A percentile compares a stretch with the other conserved stretches of the same genome.
phyloP scores from a whole-genome alignment of 2,888 invertebrate species.

The Patella caerulea region DNA sequence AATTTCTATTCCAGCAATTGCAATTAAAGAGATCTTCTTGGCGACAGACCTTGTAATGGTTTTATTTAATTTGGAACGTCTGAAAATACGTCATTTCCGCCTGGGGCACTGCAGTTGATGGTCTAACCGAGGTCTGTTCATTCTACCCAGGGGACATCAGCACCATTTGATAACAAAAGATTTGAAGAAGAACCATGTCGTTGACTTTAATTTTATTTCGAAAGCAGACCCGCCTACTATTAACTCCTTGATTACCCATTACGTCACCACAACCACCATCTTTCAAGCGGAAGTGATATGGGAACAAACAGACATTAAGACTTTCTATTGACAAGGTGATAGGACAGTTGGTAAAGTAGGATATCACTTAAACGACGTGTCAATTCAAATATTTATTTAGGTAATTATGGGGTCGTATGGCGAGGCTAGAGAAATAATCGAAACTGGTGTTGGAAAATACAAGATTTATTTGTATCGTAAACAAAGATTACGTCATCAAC shows the following conservation, averaged over 20 bases:
- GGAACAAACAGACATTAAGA: constrained; percentile 6
- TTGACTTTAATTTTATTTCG: constrained; percentile 3
- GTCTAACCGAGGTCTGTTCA: neutral
- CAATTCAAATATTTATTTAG: constrained; percentile 10
- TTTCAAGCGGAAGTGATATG: constrained; percentile 9
- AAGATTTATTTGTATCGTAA: neutral
- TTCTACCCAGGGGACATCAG: constrained; percentile 5
- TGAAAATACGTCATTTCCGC: neutral
- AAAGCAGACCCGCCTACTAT: neutral
- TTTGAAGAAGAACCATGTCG: neutral
- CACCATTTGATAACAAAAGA: neutral
- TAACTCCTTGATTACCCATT: neutral
- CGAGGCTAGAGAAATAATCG: neutral
- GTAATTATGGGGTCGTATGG: constrained; percentile 7
- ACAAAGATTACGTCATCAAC: neutral
- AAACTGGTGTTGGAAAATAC: constrained; percentile 6
- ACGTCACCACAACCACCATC: neutral
- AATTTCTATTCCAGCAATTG: neutral
- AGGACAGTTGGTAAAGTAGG: constrained; percentile 9
- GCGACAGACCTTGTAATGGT: neutral
- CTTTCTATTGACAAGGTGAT: constrained; percentile 2
- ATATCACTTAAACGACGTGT: constrained; percentile 7
- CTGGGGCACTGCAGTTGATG: neutral
- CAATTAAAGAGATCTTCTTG: neutral
- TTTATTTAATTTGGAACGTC: neutral